phyloP scores from a whole-genome alignment of 2,797 vertebrate genomes.

The Rhincodon typus region DNA sequence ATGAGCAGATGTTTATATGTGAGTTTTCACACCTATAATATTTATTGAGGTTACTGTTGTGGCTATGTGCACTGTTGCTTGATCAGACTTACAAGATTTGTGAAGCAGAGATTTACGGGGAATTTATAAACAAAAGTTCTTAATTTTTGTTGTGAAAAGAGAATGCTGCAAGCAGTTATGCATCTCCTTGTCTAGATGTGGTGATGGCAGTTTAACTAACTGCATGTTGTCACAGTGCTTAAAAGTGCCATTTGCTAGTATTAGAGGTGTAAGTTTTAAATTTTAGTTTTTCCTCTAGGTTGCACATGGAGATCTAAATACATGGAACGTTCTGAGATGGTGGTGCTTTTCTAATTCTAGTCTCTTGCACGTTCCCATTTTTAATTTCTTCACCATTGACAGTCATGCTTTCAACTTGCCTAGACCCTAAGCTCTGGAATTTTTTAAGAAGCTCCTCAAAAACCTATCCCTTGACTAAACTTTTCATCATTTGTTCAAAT shows the following conservation, averaged over 20 bases:
- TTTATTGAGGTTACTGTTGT: conserved; percentile 32
- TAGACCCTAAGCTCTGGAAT: background rate
- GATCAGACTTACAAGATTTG: background rate
- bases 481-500: background rate
- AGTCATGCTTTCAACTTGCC: background rate
- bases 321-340: background rate
- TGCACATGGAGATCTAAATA: background rate
- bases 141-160: background rate
- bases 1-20: conserved; percentile 34
- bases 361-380: background rate
- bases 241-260: background rate
- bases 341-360: background rate
- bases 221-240: background rate
- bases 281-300: background rate
- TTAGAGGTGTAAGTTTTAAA: background rate
- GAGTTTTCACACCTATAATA: conserved; percentile 32
- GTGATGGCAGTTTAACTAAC: background rate
- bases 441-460: background rate
- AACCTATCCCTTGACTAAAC: background rate
- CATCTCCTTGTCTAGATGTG: background rate
- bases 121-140: background rate
- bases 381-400: background rate
- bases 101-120: background rate
- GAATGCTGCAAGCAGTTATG: background rate
- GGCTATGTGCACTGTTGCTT: conserved; percentile 9